Percentiles rank a stretch among this genome's conserved stretches.
Evolutionary conservation across 2,888 invertebrate genomes (phyloP).

Genomic region (Siphlonurus alternatus): DNA sequence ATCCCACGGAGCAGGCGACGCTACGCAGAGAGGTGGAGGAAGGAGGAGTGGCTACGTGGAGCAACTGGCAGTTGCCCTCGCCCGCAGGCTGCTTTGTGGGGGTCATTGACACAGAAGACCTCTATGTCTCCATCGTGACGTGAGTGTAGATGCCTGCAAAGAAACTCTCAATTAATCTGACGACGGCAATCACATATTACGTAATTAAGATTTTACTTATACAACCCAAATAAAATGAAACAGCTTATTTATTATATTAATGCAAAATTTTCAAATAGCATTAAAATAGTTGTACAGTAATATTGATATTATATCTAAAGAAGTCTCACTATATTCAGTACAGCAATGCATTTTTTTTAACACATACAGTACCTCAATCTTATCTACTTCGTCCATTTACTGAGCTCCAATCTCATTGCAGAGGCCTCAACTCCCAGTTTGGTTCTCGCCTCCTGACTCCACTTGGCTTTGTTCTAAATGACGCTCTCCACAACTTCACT

Average conservation of each 20-base stretch:
- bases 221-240: too few species aligned
- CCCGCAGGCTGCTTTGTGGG: slow-evolving; percentile 38
- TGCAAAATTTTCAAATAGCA: too few species aligned
- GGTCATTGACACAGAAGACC: slow-evolving; percentile 44
- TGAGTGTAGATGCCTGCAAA: too few species aligned
- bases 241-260: too few species aligned
- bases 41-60: neutral
- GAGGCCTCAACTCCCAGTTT: slow-evolving; percentile 36
- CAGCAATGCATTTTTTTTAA: neutral
- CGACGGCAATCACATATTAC: too few species aligned
- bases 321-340: too few species aligned
- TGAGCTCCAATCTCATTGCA: slow-evolving; percentile 19
- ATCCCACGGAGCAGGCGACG: neutral
- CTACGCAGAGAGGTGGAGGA: neutral
- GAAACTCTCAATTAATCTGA: too few species aligned
- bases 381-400: neutral
- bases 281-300: too few species aligned
- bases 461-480: slow-evolving; percentile 36
- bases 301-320: too few species aligned
- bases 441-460: slow-evolving; percentile 32
- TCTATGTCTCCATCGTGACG: slow-evolving; percentile 50
- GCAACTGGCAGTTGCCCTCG: slow-evolving; percentile 14
- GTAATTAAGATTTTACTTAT: too few species aligned
- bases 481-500: slow-evolving; percentile 16
- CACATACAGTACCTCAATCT: slow-evolving; percentile 1